These are phyloP conservation scores for Lutjanus erythropterus DNA, from an alignment of 2,113 vertebrate genomes.

Conservation along the genomic window DNA sequence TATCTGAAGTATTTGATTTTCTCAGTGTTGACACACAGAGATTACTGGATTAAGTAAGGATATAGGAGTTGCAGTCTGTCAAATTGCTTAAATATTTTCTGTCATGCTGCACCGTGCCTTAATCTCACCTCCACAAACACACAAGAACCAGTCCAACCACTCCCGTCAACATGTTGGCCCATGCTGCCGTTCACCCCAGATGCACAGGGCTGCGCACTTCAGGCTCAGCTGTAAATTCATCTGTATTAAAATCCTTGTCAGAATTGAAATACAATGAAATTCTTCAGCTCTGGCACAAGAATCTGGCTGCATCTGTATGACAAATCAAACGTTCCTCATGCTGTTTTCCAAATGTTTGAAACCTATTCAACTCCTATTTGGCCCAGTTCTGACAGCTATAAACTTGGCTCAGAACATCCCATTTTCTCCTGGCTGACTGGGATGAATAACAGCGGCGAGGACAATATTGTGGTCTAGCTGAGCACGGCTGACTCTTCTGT, in stretches of 20 bases:
- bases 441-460: constrained; percentile 76
- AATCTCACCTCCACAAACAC: constrained; percentile 21
- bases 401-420: constrained; percentile 77
- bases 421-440: constrained; percentile 74
- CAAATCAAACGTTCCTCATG: constrained; percentile 72
- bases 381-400: constrained; percentile 76
- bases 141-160: constrained; percentile 52
- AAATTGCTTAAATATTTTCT: constrained; percentile 10
- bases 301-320: constrained; percentile 68
- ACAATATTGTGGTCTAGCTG: constrained; percentile 78
- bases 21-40: neutral
- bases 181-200: neutral
- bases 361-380: constrained; percentile 75
- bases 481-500: constrained; percentile 75
- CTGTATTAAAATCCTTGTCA: constrained; percentile 42
- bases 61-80: neutral
- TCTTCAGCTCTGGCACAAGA: constrained; percentile 49
- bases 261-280: constrained; percentile 59
- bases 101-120: neutral
- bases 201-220: neutral
- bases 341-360: constrained; percentile 80
- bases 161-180: constrained; percentile 32
- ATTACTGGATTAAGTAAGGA: neutral
- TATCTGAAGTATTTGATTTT: neutral
- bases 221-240: constrained; percentile 17